Conservation (phyloP, 1,140 invertebrate species). For the Trialeurodes vaporariorum region DNA sequence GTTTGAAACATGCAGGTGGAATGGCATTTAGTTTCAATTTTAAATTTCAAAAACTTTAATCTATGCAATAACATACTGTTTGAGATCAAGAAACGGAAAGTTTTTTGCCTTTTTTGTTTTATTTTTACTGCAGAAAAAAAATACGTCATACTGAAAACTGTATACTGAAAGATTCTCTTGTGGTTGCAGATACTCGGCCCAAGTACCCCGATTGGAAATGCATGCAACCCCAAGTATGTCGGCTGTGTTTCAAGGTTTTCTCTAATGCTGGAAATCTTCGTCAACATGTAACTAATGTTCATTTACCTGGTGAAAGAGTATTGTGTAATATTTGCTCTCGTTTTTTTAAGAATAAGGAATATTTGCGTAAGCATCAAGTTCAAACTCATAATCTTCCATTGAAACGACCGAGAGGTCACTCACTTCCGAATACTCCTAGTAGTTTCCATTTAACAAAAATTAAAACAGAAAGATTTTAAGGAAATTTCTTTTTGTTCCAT, state of each 20-base stretch:
- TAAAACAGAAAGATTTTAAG: neutral
- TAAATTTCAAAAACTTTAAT: too few species aligned
- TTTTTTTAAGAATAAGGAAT: constrained; percentile 56
- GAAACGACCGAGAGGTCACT: constrained; percentile 8
- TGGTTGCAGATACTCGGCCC: constrained; percentile 10
- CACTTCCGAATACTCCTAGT: neutral
- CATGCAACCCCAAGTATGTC: constrained; percentile 37
- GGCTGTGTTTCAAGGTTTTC: constrained; percentile 53
- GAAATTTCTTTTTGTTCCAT: too few species aligned
- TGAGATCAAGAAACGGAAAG: too few species aligned
- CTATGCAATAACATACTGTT: too few species aligned
- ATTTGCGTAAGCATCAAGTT: constrained; percentile 54
- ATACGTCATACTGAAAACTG: constrained; percentile 1
- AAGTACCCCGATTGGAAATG: constrained; percentile 23
- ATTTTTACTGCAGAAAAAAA: neutral
- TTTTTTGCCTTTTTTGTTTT: neutral
- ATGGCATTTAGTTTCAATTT: too few species aligned
- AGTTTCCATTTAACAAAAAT: neutral
- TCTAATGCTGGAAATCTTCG: constrained; percentile 53
- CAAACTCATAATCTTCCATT: constrained; percentile 42
- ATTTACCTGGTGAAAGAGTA: constrained; percentile 50
- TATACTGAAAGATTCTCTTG: constrained; percentile 10
- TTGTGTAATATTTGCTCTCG: constrained; percentile 52
- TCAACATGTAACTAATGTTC: constrained; percentile 60
- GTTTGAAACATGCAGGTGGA: too few species aligned